These are phyloP conservation scores for Macropis europaea DNA, from an alignment of 2,888 invertebrate species.

Conservation along the genomic window DNA sequence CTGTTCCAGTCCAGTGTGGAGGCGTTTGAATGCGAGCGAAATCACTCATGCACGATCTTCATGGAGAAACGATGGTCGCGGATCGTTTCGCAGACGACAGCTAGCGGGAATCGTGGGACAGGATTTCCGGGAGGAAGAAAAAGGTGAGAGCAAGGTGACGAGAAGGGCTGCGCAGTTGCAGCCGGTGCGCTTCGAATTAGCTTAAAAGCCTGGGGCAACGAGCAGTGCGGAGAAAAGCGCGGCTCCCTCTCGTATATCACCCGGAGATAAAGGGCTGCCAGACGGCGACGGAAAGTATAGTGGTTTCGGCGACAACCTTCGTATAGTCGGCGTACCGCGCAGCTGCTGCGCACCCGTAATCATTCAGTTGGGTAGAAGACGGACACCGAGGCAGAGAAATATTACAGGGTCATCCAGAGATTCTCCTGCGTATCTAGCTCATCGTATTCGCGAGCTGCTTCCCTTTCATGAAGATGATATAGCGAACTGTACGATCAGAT, in stretches of 20 bases:
- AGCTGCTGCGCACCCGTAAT: constrained; percentile 44
- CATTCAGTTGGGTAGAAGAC: constrained; percentile 37
- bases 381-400: constrained; percentile 22
- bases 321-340: constrained; percentile 41
- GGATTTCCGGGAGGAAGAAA: not conserved
- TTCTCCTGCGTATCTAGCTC: not conserved
- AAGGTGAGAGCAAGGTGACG: constrained; percentile 7
- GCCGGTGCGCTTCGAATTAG: constrained; percentile 53
- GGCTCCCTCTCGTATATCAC: constrained; percentile 59
- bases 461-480: no score
- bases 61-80: no score
- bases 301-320: constrained; percentile 57
- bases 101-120: no score
- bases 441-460: not conserved
- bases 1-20: no score
- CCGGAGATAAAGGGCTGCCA: constrained; percentile 60
- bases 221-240: constrained; percentile 38
- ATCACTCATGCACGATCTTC: no score
- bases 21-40: no score
- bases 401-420: constrained; percentile 18
- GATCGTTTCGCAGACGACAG: no score
- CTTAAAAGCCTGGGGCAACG: constrained; percentile 59
- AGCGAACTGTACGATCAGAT: no score
- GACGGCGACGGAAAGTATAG: constrained; percentile 58
- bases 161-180: constrained; percentile 19